Percentiles rank a stretch among this genome's conserved stretches.
phyloP scores from a whole-genome alignment of 1,140 invertebrate genomes.

The Caligus rogercresseyi region DNA sequence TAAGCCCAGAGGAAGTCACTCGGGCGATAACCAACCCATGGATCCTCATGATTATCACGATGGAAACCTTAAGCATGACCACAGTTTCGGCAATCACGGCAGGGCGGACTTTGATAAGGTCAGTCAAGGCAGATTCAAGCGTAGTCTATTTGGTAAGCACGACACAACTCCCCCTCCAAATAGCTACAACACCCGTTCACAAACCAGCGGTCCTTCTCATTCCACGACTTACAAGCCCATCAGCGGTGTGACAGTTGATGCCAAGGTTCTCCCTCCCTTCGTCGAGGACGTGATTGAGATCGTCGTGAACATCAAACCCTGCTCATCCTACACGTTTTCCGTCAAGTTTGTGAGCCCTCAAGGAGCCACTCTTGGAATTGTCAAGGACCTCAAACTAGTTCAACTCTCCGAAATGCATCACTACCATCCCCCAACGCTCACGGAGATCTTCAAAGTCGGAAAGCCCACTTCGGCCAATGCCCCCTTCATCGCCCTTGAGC shows the following conservation, averaged over 20 bases:
- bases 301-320: neutral
- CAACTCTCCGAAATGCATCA: constrained; percentile 2
- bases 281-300: constrained; percentile 10
- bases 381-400: constrained; percentile 1
- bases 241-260: neutral
- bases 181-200: neutral
- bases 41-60: neutral
- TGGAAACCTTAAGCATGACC: neutral
- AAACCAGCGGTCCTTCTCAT: neutral
- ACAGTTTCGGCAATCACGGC: neutral
- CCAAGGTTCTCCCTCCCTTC: constrained; percentile 6
- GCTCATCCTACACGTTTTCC: constrained; percentile 4
- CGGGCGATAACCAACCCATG: neutral
- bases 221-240: neutral
- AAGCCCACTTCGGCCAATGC: neutral
- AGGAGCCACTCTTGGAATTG: neutral
- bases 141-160: neutral
- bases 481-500: neutral
- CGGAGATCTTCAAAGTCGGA: constrained; percentile 6
- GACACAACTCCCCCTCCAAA: neutral
- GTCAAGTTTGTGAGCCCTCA: constrained; percentile 1
- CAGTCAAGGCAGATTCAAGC: neutral
- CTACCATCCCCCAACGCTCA: constrained; percentile 3
- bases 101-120: neutral
- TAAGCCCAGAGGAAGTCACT: neutral